A percentile compares a stretch with the other conserved stretches of the same genome.
Evolutionary conservation across 2,888 invertebrate genomes (phyloP).

Genomic region (Stenichneumon culpator): DNA sequence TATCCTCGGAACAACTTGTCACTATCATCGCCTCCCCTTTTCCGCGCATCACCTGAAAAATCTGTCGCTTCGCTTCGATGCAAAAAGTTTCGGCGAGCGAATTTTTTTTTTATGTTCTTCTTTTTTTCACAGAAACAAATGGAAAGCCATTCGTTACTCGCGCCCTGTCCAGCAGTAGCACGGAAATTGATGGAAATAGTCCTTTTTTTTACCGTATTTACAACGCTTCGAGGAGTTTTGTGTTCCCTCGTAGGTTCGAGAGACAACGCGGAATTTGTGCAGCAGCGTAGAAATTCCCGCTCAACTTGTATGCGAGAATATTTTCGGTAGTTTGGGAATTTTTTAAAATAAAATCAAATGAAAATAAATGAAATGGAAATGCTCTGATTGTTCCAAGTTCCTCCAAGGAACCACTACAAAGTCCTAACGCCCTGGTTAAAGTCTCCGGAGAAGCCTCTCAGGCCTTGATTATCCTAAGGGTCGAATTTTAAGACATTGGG

Average conservation of each 20-base stretch:
- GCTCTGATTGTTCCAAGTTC: too few species aligned
- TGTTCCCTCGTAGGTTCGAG: not conserved
- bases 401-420: too few species aligned
- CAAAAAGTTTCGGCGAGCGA: not conserved
- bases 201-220: not conserved
- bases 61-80: not conserved
- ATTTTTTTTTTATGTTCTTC: not conserved
- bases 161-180: not conserved
- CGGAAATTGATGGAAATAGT: not conserved
- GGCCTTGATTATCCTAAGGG: too few species aligned
- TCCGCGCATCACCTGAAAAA: not conserved
- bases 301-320: too few species aligned
- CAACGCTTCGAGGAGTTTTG: not conserved
- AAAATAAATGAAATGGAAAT: too few species aligned
- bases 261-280: too few species aligned
- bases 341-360: too few species aligned
- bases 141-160: not conserved
- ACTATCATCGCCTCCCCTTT: not conserved
- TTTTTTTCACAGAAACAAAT: not conserved
- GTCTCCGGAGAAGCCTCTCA: too few species aligned
- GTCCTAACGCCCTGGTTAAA: too few species aligned
- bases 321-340: too few species aligned
- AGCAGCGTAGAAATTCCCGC: too few species aligned
- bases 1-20: slow-evolving; percentile 7
- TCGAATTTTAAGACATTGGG: too few species aligned